Base-by-base conservation (phyloP, 2,797 vertebrate species). In the Crenuchus spilurus region DNA sequence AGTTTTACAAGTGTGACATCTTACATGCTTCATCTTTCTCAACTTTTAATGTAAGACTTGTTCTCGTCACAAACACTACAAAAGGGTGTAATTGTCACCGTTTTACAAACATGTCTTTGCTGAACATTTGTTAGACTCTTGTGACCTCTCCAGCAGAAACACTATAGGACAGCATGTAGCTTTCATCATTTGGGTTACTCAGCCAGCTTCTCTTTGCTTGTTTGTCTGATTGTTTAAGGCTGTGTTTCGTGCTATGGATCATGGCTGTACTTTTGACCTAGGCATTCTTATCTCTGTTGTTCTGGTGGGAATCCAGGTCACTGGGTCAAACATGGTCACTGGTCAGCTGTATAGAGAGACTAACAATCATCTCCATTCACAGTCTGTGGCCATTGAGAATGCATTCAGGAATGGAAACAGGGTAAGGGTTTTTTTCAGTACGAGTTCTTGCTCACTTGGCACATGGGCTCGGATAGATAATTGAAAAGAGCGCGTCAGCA, bases 281-380 rank as follows among this genome's bases (percentile, higher is more conserved):
- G 35, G 46, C 31, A 20, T 71, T 60, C 18, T 24, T 35, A 6
- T 14, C 10, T 2, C 30, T 41, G 31, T 65, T 61, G 46, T 68
- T 22, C 16, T 54, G 39, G 8, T 57, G 8, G 64, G 60, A 41
- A 71, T 49, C 42, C 18, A 1, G 31, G 57, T 63, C 76, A 62
- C 60, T 61, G 57, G 55, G 63, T 63, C 48, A 55, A 66, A 31
- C 16, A 6, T 16, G 22, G 11, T 30, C 10, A 14, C 2, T 61
- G 26, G 35, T 67, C 33, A 58, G 28, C 26, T 28, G 9, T 33
- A 8, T n/a, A 33, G 44, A 48, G 16, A 31, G 8, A 26, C 41
- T 5, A 22, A 64, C 41, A 65, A 41, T 41, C 26, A 6, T 3
- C 3, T 41, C 16, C 9, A 60, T 69, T 52, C n/a, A 48, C 2